Conservation (phyloP, 1,140 invertebrate species). For the Drosophila tristis region DNA sequence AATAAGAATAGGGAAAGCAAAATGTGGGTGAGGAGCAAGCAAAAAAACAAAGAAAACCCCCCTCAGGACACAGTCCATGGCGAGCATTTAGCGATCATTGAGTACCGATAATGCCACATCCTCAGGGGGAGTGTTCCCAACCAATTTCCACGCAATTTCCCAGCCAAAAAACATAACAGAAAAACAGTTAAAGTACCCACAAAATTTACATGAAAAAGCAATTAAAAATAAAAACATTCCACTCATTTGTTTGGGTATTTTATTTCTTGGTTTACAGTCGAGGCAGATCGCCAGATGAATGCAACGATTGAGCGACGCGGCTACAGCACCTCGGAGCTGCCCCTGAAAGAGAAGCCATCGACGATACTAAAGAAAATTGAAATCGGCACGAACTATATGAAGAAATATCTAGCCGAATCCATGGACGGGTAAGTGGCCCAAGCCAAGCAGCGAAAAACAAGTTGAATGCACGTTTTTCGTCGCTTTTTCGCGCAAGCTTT, state of each 20-base stretch:
- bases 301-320: slow-evolving; percentile 77
- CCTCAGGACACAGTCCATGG: no score
- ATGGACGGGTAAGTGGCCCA: slow-evolving; percentile 73
- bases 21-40: slow-evolving; percentile 18
- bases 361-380: slow-evolving; percentile 82
- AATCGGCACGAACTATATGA: slow-evolving; percentile 82
- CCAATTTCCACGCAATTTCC: slow-evolving; percentile 12
- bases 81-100: slow-evolving; percentile 3
- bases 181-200: background rate
- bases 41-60: background rate
- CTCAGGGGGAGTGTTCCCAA: slow-evolving; percentile 6
- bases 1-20: slow-evolving; percentile 8
- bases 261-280: slow-evolving; percentile 49
- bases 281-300: slow-evolving; percentile 80
- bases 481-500: slow-evolving; percentile 12
- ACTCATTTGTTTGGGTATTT: background rate
- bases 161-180: no score
- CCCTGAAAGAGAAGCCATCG: slow-evolving; percentile 79
- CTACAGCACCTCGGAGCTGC: slow-evolving; percentile 72
- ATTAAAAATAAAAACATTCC: slow-evolving; percentile 45
- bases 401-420: slow-evolving; percentile 78
- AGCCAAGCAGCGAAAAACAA: slow-evolving; percentile 12
- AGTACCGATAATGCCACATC: slow-evolving; percentile 21
- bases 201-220: slow-evolving; percentile 43
- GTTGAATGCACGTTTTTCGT: slow-evolving; percentile 39